Evolutionary conservation across 92 coral and sea anemone genomes (phyloP).

Genomic region (Bergia sp.): DNA sequence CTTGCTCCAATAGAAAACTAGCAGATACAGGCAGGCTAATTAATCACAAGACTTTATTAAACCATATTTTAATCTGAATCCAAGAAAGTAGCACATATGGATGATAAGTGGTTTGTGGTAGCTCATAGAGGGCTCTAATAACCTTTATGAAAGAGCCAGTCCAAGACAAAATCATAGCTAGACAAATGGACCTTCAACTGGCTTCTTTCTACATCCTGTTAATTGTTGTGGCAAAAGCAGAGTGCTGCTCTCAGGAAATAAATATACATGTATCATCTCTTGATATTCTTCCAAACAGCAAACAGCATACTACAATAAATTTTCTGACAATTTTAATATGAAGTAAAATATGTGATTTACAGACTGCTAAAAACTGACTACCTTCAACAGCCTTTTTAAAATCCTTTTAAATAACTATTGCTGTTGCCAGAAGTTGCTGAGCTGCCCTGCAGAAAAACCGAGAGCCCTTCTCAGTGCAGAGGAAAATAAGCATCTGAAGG

Average conservation of each 20-base stretch:
- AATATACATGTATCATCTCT: background rate
- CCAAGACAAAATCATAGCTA: background rate
- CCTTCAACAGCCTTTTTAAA: background rate
- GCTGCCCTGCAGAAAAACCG: background rate
- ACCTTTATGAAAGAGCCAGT: background rate
- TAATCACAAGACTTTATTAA: background rate
- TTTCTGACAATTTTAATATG: slow-evolving; percentile 7
- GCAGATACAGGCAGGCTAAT: background rate
- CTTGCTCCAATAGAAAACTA: slow-evolving; percentile 6
- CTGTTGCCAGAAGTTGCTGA: slow-evolving; percentile 1
- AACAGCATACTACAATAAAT: background rate
- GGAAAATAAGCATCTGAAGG: background rate
- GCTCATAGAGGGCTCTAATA: background rate
- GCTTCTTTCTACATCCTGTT: background rate
- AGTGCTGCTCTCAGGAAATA: slow-evolving; percentile 3
- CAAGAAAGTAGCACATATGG: background rate
- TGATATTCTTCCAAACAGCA: slow-evolving; percentile 11
- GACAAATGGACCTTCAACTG: background rate
- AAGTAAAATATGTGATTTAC: slow-evolving; percentile 8
- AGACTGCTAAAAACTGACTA: slow-evolving; percentile 2
- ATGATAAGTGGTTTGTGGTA: background rate
- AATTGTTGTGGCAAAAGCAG: slow-evolving; percentile 8
- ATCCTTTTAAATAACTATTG: background rate
- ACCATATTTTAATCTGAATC: background rate
- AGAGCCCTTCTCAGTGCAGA: background rate